Percentiles rank a stretch among this genome's conserved stretches.
Conservation (phyloP, 2,797 vertebrate genomes). For the Tokudaia muenninki region DNA sequence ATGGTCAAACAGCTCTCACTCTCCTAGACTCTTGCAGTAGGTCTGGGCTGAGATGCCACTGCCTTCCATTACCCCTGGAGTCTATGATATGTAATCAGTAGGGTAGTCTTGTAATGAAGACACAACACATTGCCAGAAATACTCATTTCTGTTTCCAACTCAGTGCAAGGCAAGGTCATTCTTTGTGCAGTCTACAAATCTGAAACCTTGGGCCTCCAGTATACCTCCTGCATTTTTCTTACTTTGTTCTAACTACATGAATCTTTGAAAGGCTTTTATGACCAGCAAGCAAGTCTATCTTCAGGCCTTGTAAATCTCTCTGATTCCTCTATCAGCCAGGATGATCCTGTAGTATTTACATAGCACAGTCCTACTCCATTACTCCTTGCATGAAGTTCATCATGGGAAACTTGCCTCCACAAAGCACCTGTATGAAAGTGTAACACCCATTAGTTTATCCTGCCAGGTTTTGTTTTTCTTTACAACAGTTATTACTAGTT, state of each 20-base stretch:
- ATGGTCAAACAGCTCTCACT: not conserved
- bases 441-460: rapidly evolving
- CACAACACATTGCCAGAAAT: not conserved
- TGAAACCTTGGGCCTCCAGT: not conserved
- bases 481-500: not conserved
- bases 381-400: not conserved
- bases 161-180: not conserved
- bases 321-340: not conserved
- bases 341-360: not conserved
- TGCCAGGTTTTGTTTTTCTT: not conserved
- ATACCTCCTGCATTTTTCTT: not conserved
- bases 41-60: not conserved
- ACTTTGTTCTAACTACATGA: not conserved
- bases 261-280: not conserved
- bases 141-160: not conserved
- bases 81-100: not conserved
- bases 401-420: not conserved
- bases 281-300: not conserved
- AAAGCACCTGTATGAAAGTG: not conserved
- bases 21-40: not conserved
- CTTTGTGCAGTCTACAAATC: not conserved
- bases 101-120: not conserved
- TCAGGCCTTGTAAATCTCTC: not conserved
- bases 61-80: not conserved
- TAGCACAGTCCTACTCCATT: not conserved